Evolutionary conservation across 1,140 invertebrate genomes (phyloP).

Genomic region (Aradophagus sp.): DNA sequence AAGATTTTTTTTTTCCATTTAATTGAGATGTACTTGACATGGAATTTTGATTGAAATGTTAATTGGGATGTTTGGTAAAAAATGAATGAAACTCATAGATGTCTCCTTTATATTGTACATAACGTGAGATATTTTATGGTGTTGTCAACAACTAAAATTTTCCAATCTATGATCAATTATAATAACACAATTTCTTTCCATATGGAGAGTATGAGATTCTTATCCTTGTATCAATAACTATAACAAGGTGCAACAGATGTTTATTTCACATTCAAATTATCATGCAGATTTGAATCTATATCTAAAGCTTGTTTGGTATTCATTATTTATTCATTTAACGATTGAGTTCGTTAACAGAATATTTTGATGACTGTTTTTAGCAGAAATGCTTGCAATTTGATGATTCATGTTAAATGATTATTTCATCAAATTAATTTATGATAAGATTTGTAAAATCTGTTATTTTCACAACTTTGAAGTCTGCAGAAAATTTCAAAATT

Average conservation of each 20-base stretch:
- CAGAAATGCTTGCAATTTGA: no score
- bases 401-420: no score
- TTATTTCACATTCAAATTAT: conserved; percentile 61
- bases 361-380: no score
- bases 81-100: conserved; percentile 43
- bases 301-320: conserved; percentile 45
- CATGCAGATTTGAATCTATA: conserved; percentile 59
- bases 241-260: conserved; percentile 63
- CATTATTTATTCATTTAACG: no score
- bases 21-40: not conserved
- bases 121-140: conserved; percentile 20
- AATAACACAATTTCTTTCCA: conserved; percentile 62
- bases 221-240: conserved; percentile 59
- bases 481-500: no score
- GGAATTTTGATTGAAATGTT: conserved; percentile 14
- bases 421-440: no score
- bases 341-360: no score
- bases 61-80: conserved; percentile 40
- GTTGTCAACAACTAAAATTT: conserved; percentile 15
- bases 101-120: conserved; percentile 16
- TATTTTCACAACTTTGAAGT: no score
- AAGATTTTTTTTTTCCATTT: no score
- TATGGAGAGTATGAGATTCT: conserved; percentile 56
- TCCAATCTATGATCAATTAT: conserved; percentile 48
- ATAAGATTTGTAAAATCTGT: no score